These are phyloP conservation scores for Coilia nasus DNA, from an alignment of 2,797 vertebrate genomes.

Conservation along the genomic window DNA sequence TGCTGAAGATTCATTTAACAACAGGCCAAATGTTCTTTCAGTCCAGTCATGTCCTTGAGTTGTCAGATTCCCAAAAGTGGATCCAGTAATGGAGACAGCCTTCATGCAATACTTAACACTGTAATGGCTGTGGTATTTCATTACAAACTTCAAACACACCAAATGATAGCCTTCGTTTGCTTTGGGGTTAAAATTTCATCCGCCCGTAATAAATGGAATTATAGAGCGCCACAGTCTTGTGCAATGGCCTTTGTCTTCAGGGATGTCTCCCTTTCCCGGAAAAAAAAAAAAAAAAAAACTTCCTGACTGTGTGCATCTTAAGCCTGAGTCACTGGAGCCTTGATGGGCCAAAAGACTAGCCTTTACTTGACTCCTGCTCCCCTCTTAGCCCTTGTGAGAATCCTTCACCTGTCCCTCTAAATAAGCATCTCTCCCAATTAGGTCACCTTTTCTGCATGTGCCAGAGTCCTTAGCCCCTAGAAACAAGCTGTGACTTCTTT, in stretches of 20 bases:
- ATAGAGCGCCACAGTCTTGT: not conserved
- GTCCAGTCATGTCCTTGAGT: conserved; percentile 16
- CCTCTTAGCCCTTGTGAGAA: not conserved
- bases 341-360: conserved; percentile 1
- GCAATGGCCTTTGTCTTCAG: conserved; percentile 10
- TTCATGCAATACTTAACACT: conserved; percentile 8
- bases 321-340: not conserved
- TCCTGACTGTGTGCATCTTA: not conserved
- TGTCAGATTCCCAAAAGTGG: conserved; percentile 8
- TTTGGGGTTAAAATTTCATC: conserved; percentile 4
- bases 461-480: not conserved
- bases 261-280: not conserved
- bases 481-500: not conserved
- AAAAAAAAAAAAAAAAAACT: not conserved
- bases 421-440: conserved; percentile 38
- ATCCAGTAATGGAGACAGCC: not conserved
- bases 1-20: not conserved
- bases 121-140: not conserved
- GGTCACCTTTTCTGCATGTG: conserved; percentile 32
- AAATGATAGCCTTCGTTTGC: not conserved
- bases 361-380: not conserved
- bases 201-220: not conserved
- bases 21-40: not conserved
- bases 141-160: conserved; percentile 4
- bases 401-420: conserved; percentile 2